Evolutionary conservation across 2,888 invertebrate species (phyloP), one percentile per base, ranked within the genome.

Genomic region (Heliconius sara): DNA sequence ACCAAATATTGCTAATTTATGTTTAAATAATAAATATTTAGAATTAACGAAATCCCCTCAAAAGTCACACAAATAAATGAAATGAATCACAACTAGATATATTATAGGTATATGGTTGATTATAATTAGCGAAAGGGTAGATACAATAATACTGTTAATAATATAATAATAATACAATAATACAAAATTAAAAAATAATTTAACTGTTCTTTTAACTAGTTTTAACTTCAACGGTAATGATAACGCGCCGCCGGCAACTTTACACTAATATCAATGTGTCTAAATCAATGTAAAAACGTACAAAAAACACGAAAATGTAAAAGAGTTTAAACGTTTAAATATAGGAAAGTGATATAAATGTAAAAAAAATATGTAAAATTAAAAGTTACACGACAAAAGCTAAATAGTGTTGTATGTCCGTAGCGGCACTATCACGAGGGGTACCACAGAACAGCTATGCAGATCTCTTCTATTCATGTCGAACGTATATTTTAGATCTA

Each of bases 391-490:
- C 47, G 25, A 47, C 47, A 66, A 65, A 13, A 65, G 65, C 22
- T 0, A 60, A 60, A 65, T 30, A 22, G 16, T 25, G 16, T 25
- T 30, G 10, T 57, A 10, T 10, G 39, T 39, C 34, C 12, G n/a
- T 19, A 47, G 43, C 43, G 30, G 65, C 39, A n/a, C 19, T 19
- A 19, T 57, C 6, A 2, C n/a, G 27, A 74, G 57, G 57, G 71
- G 65, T 43, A 39, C 30, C 12, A 43, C 13, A 19, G 16, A 30
- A 30, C 30, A 30, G 30, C 30, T 30, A 30, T 65, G 71, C 52
- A 72, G 1, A 47, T 74, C 13, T 47, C 12, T 12, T 63, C 78
- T 79, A 74, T 74, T 78, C 47, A 70, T 74, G 68, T 74, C 47
- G 68, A 10, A 60, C 30, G n/a, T 43, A 70, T 66, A 47, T 30